Evolutionary conservation across 2,888 invertebrate genomes (phyloP), one percentile per base, ranked within the genome.

Genomic region (Stenchaetothrips biformis): DNA sequence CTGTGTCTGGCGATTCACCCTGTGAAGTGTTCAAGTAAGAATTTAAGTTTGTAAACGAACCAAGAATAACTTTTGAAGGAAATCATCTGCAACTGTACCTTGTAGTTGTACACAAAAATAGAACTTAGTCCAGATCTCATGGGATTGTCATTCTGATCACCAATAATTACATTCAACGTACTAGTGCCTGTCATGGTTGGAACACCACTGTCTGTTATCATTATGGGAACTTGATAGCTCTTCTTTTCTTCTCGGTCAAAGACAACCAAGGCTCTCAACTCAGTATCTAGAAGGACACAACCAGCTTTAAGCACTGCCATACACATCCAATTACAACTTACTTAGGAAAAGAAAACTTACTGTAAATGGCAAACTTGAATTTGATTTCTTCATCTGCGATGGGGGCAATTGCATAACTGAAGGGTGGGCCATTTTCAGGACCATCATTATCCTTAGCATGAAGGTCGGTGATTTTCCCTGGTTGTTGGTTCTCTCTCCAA

Each of bases 81-180:
- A 37, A 37, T 37, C 37, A 37, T 37, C 37, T 37, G 37, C 37
- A 37, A 37, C 37, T 84, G 83, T 88, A 92, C 93, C 91, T 93
- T 94, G 86, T 97, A 99, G 85, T 96, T 97, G 87, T 98, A 98
- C 2, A 99, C 95, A 85, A 96, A 95, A 84, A 99, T 96, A 82
- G 93, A 91, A 86, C 97, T 98, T 49, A 91, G 91, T 0, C 98
- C 99, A 78, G 94, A 91, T 78, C 90, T 89, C 93, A 98, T 99
- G 2, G 91, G 89, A 86, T 97, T 97, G 86, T 98, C 98, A 86
- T 99, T 99, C 82, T 91, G 90, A 87, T 99, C 99, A 6, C 97
- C 98, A 83, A 99, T 97, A 67, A 97, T 93, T 18, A 98, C 92
- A 81, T 92, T 93, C 21, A 98, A 89, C 16, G 92, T 93, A 82